phyloP scores from a whole-genome alignment of 2,797 vertebrate species.

The Pseudochromis fuscus region DNA sequence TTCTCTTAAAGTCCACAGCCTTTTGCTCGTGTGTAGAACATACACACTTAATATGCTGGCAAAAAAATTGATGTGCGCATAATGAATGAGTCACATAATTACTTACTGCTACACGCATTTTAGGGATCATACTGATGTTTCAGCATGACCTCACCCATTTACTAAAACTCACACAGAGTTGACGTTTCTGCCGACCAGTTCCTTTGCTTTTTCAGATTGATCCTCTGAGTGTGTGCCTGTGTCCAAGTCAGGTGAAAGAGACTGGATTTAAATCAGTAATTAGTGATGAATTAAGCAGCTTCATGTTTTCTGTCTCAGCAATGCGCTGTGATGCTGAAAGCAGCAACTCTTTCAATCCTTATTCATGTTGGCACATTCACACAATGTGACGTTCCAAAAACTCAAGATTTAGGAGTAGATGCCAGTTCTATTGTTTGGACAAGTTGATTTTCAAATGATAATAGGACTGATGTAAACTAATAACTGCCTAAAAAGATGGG shows the following conservation, averaged over 20 bases:
- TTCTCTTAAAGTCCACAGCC: constrained; percentile 11
- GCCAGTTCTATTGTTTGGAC: neutral
- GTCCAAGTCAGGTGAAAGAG: too few relatives aligned
- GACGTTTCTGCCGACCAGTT: constrained; percentile 12
- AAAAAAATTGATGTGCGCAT: neutral
- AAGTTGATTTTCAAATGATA: neutral
- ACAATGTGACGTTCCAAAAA: neutral
- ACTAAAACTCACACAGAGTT: constrained; percentile 8
- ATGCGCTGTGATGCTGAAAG: too few relatives aligned
- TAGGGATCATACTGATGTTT: constrained; percentile 16
- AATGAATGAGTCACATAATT: constrained; percentile 11
- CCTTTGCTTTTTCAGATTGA: too few relatives aligned
- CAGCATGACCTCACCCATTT: constrained; percentile 6
- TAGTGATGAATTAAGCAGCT: neutral
- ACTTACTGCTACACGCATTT: constrained; percentile 22
- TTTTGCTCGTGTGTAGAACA: constrained; percentile 5
- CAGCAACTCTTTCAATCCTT: neutral
- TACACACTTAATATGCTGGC: constrained; percentile 17
- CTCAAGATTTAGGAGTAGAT: neutral
- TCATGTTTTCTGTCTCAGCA: neutral
- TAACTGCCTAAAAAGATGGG: neutral
- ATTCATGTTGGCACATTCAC: neutral
- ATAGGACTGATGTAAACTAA: neutral
- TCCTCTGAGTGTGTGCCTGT: too few relatives aligned
- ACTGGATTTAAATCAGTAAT: constrained; percentile 5